Evolutionary conservation across 1,140 invertebrate species (phyloP).

Genomic region (Phthorimaea operculella): DNA sequence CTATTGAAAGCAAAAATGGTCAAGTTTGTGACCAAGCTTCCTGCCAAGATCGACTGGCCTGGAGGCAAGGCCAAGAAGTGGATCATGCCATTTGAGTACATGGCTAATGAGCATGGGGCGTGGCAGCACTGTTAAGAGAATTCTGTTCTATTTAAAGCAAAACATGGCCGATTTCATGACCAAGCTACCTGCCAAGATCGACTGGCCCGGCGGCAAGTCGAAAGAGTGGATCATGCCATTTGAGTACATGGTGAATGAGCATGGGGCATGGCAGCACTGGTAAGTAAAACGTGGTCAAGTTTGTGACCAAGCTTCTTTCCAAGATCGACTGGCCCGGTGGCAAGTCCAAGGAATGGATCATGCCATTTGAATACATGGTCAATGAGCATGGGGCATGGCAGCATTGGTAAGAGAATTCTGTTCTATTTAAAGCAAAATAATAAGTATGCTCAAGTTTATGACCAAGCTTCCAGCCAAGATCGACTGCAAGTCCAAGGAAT

Average conservation of each 20-base stretch:
- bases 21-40: constrained; percentile 36
- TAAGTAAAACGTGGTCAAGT: constrained; percentile 79
- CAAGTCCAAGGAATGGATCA: constrained; percentile 76
- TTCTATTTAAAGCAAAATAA: no score
- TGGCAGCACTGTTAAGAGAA: constrained; percentile 88
- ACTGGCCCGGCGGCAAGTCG: constrained; percentile 70
- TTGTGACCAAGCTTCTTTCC: constrained; percentile 73
- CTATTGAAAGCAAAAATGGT: no score
- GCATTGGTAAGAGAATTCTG: constrained; percentile 79
- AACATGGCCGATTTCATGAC: constrained; percentile 80
- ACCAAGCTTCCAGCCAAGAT: constrained; percentile 70
- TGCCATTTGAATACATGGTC: constrained; percentile 83
- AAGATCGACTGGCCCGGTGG: constrained; percentile 73
- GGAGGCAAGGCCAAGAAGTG: constrained; percentile 74
- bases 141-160: no score
- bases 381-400: constrained; percentile 80
- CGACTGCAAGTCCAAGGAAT: constrained; percentile 73
- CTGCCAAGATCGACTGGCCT: constrained; percentile 74
- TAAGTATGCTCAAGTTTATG: no score
- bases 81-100: constrained; percentile 82
- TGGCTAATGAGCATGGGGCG: constrained; percentile 77
- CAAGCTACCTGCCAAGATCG: constrained; percentile 72
- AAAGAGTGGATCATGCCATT: constrained; percentile 81
- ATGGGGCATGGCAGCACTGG: constrained; percentile 87
- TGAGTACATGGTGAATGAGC: constrained; percentile 82